phyloP scores from a whole-genome alignment of 2,113 vertebrate genomes.

The Ochotona curzoniae region DNA sequence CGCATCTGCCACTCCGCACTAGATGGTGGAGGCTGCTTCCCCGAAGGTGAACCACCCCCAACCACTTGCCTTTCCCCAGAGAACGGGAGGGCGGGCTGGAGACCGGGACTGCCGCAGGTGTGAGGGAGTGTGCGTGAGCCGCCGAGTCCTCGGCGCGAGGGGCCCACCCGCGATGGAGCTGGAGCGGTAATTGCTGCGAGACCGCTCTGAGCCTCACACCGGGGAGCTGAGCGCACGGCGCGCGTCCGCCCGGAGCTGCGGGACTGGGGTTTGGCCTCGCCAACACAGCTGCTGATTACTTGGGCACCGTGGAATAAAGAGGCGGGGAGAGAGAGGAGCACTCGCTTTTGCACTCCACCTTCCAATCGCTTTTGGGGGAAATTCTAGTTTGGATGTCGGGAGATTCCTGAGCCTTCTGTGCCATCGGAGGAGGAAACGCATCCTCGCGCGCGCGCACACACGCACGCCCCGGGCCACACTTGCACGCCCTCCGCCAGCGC shows the following conservation, averaged over 20 bases:
- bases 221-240: slow-evolving; percentile 18
- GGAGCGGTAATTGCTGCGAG: slow-evolving; percentile 74
- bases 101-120: neutral
- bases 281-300: slow-evolving; percentile 54
- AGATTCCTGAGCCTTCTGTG: slow-evolving; percentile 37
- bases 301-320: slow-evolving; percentile 43
- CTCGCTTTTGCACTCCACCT: neutral
- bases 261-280: slow-evolving; percentile 1
- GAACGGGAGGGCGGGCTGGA: slow-evolving; percentile 41
- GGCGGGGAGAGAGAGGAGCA: neutral
- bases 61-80: slow-evolving; percentile 57
- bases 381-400: slow-evolving; percentile 37
- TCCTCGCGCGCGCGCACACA: neutral
- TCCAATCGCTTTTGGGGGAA: neutral
- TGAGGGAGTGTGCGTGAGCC: neutral
- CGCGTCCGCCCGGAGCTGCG: slow-evolving; percentile 48
- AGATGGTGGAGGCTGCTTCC: slow-evolving; percentile 19
- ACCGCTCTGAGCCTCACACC: slow-evolving; percentile 29
- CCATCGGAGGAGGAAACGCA: slow-evolving; percentile 39
- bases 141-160: neutral
- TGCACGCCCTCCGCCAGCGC: slow-evolving; percentile 60
- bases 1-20: neutral
- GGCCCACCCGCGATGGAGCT: slow-evolving; percentile 78
- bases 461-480: slow-evolving; percentile 65
- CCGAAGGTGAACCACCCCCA: slow-evolving; percentile 64